Conservation (phyloP, 2,888 invertebrate species). For the Branchipolynoe longqiensis region DNA sequence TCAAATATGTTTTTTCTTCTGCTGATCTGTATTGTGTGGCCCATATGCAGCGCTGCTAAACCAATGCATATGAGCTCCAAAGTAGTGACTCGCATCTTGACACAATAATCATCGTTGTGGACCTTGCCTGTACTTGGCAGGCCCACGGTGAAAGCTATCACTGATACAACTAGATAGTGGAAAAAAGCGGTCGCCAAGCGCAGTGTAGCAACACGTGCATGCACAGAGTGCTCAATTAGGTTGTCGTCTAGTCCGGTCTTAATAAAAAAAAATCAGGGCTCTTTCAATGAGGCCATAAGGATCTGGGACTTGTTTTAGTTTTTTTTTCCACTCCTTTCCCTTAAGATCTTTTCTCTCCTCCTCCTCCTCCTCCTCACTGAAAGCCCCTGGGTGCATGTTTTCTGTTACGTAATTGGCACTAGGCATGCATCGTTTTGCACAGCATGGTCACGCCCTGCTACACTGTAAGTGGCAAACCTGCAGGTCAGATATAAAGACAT, state of each 20-base stretch:
- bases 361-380: no score
- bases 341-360: no score
- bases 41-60: slow-evolving; percentile 50
- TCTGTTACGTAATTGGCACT: no score
- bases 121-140: not conserved
- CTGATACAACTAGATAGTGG: slow-evolving; percentile 54
- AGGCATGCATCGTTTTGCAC: no score
- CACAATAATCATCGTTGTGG: slow-evolving; percentile 15
- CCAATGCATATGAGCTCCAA: slow-evolving; percentile 55
- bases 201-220: slow-evolving; percentile 14
- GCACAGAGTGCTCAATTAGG: not conserved
- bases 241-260: no score
- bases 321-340: no score
- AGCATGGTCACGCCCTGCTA: slow-evolving; percentile 31
- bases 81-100: slow-evolving; percentile 43
- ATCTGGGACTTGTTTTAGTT: no score
- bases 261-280: no score
- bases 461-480: slow-evolving; percentile 24
- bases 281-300: no score
- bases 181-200: slow-evolving; percentile 41
- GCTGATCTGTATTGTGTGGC: slow-evolving; percentile 35
- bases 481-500: slow-evolving; percentile 52
- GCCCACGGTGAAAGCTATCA: slow-evolving; percentile 50
- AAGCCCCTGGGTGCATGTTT: no score
- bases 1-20: slow-evolving; percentile 5